Evolutionary conservation across 2,113 vertebrate genomes (phyloP).

Genomic region (Clarias magur): DNA sequence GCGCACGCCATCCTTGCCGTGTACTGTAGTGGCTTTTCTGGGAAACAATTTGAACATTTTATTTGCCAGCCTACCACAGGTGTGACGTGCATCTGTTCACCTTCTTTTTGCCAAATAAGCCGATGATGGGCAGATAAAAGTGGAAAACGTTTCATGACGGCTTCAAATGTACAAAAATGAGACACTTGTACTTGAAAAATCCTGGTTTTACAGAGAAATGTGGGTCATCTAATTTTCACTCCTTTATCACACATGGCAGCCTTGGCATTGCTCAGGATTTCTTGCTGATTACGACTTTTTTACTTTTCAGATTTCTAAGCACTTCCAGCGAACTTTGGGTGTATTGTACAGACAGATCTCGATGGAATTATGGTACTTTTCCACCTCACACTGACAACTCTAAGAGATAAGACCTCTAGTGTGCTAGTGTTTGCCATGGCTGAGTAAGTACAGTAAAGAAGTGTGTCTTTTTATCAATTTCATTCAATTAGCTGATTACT

Average conservation of each 20-base stretch:
- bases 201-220: background rate
- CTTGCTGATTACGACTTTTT: background rate
- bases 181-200: background rate
- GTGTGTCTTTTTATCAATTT: background rate
- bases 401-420: background rate
- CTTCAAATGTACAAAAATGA: background rate
- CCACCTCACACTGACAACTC: background rate
- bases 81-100: background rate
- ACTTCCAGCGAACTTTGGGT: background rate
- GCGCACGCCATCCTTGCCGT: background rate
- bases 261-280: background rate
- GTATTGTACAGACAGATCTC: background rate
- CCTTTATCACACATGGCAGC: background rate
- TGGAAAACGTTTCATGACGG: background rate
- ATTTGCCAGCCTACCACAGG: background rate
- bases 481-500: background rate
- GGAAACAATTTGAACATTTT: background rate
- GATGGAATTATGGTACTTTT: background rate
- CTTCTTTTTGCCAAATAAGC: background rate
- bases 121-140: background rate
- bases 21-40: background rate
- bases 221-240: background rate
- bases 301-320: background rate
- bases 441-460: background rate
- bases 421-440: background rate